These are phyloP conservation scores for Lithobates sylvaticus DNA, from an alignment of 2,797 vertebrate genomes.

Conservation along the genomic window DNA sequence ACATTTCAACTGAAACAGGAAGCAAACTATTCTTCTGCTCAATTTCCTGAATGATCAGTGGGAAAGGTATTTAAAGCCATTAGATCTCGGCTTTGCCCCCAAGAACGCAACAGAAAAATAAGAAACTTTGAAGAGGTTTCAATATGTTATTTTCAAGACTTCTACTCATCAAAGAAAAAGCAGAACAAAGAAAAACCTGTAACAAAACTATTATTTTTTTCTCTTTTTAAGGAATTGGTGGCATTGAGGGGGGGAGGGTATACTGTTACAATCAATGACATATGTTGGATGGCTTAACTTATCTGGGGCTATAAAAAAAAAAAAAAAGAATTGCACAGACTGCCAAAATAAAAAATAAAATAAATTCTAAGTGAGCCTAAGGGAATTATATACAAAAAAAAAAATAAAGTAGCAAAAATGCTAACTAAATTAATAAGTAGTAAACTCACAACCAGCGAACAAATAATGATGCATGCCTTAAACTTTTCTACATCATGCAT, in stretches of 20 bases:
- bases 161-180: constrained; percentile 52
- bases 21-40: constrained; percentile 72
- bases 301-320: neutral
- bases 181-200: constrained; percentile 46
- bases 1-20: constrained; percentile 71
- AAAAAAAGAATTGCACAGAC: too few species aligned
- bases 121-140: constrained; percentile 50
- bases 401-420: too few species aligned
- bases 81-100: constrained; percentile 61
- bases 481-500: too few species aligned
- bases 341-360: too few species aligned
- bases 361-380: too few species aligned
- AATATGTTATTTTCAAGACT: constrained; percentile 16
- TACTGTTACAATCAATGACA: constrained; percentile 35
- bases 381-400: too few species aligned
- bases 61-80: constrained; percentile 72
- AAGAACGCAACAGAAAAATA: constrained; percentile 52
- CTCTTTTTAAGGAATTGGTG: neutral
- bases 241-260: neutral
- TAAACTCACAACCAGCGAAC: too few species aligned
- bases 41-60: constrained; percentile 72
- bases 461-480: too few species aligned
- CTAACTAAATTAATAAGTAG: too few species aligned
- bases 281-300: constrained; percentile 59
- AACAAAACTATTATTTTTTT: constrained; percentile 49